These are phyloP conservation scores for Caenorhabditis afra DNA, from an alignment of 2,888 invertebrate species.

Conservation along the genomic window DNA sequence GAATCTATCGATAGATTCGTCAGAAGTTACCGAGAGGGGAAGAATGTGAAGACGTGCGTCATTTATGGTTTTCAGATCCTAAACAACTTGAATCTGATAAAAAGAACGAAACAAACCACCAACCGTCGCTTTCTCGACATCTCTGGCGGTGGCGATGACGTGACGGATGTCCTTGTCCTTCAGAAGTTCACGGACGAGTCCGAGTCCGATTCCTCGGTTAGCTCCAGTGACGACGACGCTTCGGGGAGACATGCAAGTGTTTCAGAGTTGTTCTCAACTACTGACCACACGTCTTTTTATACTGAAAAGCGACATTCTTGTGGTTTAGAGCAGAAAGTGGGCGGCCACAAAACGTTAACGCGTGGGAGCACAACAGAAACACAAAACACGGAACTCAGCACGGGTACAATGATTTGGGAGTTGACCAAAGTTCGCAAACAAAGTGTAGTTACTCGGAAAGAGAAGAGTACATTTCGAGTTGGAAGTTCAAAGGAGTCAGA, in stretches of 20 bases:
- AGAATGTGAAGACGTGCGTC: slow-evolving; percentile 58
- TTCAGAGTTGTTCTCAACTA: no score
- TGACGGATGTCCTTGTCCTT: slow-evolving; percentile 84
- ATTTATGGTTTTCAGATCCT: slow-evolving; percentile 8
- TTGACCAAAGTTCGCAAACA: no score
- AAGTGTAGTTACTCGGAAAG: no score
- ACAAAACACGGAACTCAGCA: no score
- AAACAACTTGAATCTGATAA: no score
- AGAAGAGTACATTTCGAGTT: not conserved
- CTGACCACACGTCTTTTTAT: no score
- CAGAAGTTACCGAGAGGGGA: slow-evolving; percentile 49
- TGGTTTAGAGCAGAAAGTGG: no score
- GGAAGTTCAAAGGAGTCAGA: slow-evolving; percentile 21
- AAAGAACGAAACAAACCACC: no score
- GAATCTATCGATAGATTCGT: slow-evolving; percentile 55
- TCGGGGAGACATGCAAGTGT: slow-evolving; percentile 25
- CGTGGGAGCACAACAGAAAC: no score
- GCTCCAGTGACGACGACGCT: slow-evolving; percentile 89
- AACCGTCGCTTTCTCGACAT: slow-evolving; percentile 83
- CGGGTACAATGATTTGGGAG: no score
- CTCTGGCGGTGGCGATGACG: slow-evolving; percentile 90
- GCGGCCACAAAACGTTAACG: no score
- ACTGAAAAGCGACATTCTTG: no score
- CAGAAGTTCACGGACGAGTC: slow-evolving; percentile 86
- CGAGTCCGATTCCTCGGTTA: slow-evolving; percentile 91